A percentile compares a stretch with the other conserved stretches of the same genome.
These are phyloP conservation scores for Diplosoma virens DNA, from an alignment of 23 tunicate species.

Conservation along the genomic window DNA sequence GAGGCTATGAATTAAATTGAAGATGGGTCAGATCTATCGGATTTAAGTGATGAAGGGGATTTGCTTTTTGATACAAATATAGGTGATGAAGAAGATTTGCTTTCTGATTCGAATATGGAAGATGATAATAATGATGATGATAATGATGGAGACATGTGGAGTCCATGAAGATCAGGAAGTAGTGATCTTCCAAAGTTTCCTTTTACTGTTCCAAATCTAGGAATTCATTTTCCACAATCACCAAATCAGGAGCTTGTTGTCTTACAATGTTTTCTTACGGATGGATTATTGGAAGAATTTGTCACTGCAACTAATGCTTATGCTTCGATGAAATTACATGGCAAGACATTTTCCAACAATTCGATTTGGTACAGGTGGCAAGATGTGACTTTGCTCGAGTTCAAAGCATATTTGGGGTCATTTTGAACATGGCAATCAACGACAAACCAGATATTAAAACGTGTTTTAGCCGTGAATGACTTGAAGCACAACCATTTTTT, in stretches of 20 bases:
- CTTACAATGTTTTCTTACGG: constrained; percentile 10
- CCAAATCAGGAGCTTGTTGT: not conserved
- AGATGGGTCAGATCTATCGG: constrained; percentile 1
- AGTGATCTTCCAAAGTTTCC: not conserved
- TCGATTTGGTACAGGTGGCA: constrained; percentile 21
- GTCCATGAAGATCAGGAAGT: not conserved
- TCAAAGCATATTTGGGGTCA: constrained; percentile 28
- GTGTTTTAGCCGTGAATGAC: constrained; percentile 10
- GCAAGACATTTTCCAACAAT: not conserved
- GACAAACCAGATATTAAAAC: constrained; percentile 6
- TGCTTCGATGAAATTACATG: not conserved
- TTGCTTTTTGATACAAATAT: not conserved
- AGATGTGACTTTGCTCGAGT: constrained; percentile 11
- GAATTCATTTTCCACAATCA: not conserved
- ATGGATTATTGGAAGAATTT: not conserved
- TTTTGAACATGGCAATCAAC: constrained; percentile 4
- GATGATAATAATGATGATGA: not conserved
- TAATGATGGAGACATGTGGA: not conserved
- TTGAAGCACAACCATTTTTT: constrained; percentile 9
- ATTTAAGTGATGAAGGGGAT: constrained; percentile 3
- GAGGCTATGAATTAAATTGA: not conserved
- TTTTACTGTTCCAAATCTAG: not conserved
- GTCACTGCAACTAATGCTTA: constrained; percentile 24
- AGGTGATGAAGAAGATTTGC: not conserved
- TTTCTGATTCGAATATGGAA: not conserved